phyloP scores from a whole-genome alignment of 2,797 vertebrate genomes.

The Notoglanidium macrostoma region DNA sequence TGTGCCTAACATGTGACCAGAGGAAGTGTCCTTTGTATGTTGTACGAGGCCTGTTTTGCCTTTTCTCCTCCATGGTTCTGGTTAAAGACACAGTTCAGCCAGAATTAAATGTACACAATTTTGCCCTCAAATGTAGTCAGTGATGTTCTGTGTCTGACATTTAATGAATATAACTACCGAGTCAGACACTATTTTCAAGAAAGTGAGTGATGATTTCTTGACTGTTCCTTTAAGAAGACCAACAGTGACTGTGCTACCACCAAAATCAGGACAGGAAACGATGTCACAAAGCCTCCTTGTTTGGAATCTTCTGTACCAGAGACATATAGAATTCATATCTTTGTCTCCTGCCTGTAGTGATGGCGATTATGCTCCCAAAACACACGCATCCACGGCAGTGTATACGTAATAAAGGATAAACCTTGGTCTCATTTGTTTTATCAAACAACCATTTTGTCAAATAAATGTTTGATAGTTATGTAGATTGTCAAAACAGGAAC shows the following conservation, averaged over 20 bases:
- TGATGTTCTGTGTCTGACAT: not conserved
- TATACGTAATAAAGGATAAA: not conserved
- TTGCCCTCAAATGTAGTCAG: not conserved
- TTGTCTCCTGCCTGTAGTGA: constrained; percentile 8
- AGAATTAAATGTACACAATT: not conserved
- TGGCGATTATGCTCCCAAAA: not conserved
- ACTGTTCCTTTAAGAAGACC: not conserved
- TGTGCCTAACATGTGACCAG: constrained; percentile 45
- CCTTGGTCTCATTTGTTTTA: not conserved
- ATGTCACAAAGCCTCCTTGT: constrained; percentile 32
- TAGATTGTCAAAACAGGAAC: not conserved
- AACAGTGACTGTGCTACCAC: constrained; percentile 8
- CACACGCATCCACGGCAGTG: not conserved
- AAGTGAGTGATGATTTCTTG: not conserved
- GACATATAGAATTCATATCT: not conserved
- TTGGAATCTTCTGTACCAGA: constrained; percentile 12
- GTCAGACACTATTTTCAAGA: not conserved
- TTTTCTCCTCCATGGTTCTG: constrained; percentile 14
- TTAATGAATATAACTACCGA: not conserved
- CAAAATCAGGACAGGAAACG: constrained; percentile 43
- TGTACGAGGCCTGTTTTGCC: not conserved
- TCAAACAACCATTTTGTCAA: not conserved
- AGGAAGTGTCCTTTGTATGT: constrained; percentile 38
- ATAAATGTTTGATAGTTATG: not conserved
- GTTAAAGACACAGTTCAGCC: not conserved